Conservation (phyloP, 2,888 invertebrate genomes). For the Scaptomyza caliginosa region DNA sequence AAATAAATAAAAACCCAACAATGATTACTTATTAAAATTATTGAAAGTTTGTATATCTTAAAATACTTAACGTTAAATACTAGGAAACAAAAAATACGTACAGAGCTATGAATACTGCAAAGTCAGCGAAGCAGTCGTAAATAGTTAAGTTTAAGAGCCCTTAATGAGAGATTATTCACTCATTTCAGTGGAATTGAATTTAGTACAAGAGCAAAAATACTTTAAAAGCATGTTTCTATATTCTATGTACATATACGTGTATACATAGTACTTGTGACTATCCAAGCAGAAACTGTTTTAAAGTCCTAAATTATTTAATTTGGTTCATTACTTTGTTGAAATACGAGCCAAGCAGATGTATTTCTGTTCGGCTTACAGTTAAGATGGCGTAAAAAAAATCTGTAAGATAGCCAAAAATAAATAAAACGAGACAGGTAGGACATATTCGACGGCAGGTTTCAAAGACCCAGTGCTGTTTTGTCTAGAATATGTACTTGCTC, state of each 20-base stretch:
- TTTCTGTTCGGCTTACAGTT: background rate
- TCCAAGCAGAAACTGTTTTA: conserved; percentile 4
- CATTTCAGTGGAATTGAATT: conserved; percentile 28
- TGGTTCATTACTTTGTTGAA: conserved; percentile 1
- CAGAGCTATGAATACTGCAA: conserved; percentile 15
- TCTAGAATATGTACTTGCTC: conserved; percentile 30
- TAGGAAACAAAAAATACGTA: conserved; percentile 23
- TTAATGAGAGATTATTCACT: conserved; percentile 8
- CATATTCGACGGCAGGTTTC: conserved; percentile 52
- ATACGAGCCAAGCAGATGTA: background rate
- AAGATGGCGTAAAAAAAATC: conserved; percentile 12
- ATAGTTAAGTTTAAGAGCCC: conserved; percentile 12
- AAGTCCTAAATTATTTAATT: conserved; percentile 1
- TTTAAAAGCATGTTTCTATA: conserved; percentile 16
- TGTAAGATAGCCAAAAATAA: conserved; percentile 2
- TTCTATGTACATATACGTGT: background rate
- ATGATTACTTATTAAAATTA: conserved; percentile 39
- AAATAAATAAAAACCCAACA: conserved; percentile 32
- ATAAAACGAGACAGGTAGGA: conserved; percentile 7
- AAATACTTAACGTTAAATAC: conserved; percentile 32
- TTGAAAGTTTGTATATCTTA: conserved; percentile 28
- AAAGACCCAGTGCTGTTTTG: conserved; percentile 47
- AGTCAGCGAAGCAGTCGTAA: conserved; percentile 2
- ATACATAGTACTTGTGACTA: conserved; percentile 2
- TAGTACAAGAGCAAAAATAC: conserved; percentile 46